phyloP scores from a whole-genome alignment of 2,797 vertebrate genomes.

The Petrocephalus schoutedeni region DNA sequence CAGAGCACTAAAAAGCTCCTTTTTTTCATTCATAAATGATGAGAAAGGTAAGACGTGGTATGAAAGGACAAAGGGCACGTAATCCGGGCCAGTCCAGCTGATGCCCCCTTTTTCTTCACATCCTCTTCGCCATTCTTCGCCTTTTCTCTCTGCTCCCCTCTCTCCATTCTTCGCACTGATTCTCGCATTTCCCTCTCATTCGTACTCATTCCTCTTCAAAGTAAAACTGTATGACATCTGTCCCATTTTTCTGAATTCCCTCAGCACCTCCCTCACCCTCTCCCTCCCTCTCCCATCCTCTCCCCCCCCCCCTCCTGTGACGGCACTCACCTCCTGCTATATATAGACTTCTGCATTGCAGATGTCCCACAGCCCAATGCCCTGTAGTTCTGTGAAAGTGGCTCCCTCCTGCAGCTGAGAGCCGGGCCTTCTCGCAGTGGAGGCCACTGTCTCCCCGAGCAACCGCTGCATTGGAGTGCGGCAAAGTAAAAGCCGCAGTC shows the following conservation, averaged over 20 bases:
- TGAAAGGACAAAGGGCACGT: background rate
- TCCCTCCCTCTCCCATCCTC: background rate
- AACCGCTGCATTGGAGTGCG: background rate
- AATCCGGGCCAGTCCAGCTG: background rate
- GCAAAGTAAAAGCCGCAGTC: background rate
- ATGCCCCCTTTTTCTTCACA: background rate
- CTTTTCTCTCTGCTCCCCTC: background rate
- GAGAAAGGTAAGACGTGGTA: background rate
- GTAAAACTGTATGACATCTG: background rate
- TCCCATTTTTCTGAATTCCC: background rate
- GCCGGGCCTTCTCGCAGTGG: background rate
- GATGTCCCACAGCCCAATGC: conserved; percentile 49
- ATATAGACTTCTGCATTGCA: conserved; percentile 64
- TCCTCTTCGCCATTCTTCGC: background rate
- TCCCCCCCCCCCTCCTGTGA: conserved; percentile 14
- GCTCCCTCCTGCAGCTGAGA: background rate
- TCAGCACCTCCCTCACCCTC: background rate
- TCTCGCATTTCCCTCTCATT: background rate
- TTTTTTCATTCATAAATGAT: background rate
- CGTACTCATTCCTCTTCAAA: background rate
- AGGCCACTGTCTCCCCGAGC: background rate
- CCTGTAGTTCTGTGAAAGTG: conserved; percentile 46
- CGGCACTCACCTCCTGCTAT: conserved; percentile 51
- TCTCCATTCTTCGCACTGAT: conserved; percentile 29
- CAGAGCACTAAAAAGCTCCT: background rate